Percentiles rank a stretch among this genome's conserved stretches.
These are phyloP conservation scores for Andrena hattorfiana DNA, from an alignment of 2,888 invertebrate genomes.

Conservation along the genomic window DNA sequence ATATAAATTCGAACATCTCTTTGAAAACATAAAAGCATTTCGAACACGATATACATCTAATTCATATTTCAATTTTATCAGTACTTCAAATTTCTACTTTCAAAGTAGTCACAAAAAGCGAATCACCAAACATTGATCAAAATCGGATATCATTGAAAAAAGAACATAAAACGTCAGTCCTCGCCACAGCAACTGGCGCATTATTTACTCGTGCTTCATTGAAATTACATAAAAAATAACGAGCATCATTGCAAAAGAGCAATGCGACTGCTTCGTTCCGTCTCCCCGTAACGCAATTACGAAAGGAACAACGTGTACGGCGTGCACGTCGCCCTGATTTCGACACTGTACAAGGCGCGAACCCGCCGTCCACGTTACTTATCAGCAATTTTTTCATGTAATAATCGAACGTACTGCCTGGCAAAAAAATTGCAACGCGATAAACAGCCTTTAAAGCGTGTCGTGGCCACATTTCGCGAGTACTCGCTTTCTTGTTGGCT, in stretches of 20 bases:
- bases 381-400: slow-evolving; percentile 43
- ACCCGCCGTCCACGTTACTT: slow-evolving; percentile 15
- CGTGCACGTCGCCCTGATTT: slow-evolving; percentile 21
- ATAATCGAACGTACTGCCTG: slow-evolving; percentile 10
- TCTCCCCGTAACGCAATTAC: neutral
- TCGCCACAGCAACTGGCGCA: too few species aligned
- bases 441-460: slow-evolving; percentile 47
- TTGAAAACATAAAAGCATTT: too few species aligned
- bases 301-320: slow-evolving; percentile 8
- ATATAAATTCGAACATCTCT: too few species aligned
- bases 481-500: slow-evolving; percentile 5
- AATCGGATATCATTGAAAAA: neutral
- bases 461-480: slow-evolving; percentile 27
- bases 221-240: slow-evolving; percentile 3
- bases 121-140: neutral
- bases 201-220: neutral
- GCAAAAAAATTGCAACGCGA: slow-evolving; percentile 15
- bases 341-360: slow-evolving; percentile 26
- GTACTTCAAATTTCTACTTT: too few species aligned
- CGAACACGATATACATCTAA: too few species aligned
- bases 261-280: neutral
- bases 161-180: too few species aligned
- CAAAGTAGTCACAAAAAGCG: neutral
- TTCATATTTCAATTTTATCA: too few species aligned
- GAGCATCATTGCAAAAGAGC: slow-evolving; percentile 22